These are phyloP conservation scores for Martes martes DNA, from an alignment of 2,113 vertebrate species.

Conservation along the genomic window DNA sequence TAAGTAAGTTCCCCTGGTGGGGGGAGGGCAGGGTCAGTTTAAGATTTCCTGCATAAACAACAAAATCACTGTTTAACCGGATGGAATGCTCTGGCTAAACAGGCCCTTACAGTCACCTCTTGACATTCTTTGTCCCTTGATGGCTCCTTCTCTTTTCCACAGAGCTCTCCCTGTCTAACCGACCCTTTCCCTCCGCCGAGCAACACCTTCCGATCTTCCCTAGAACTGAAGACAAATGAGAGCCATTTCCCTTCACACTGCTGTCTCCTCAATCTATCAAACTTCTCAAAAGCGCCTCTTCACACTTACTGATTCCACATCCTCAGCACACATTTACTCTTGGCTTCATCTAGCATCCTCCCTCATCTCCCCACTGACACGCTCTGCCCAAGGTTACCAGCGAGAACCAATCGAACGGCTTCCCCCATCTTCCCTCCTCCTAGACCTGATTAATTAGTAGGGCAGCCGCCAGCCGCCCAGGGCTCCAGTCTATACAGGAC, in stretches of 20 bases:
- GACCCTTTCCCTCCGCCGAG: neutral
- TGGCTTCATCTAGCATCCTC: neutral
- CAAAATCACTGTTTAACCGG: too few relatives aligned
- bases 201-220: neutral
- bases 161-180: neutral
- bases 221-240: neutral
- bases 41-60: too few relatives aligned
- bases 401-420: neutral
- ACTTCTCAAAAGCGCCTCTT: neutral
- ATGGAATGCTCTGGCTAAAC: too few relatives aligned
- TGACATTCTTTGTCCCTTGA: neutral
- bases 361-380: neutral
- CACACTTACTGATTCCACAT: neutral
- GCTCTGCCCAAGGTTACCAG: conserved; percentile 22
- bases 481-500: neutral
- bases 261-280: neutral
- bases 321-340: neutral
- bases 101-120: neutral
- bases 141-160: neutral
- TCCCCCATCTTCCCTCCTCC: neutral
- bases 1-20: too few relatives aligned
- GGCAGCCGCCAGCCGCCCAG: neutral
- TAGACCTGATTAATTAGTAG: neutral
- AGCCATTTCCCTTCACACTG: neutral
- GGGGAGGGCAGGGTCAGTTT: too few relatives aligned